Conservation (phyloP, 37 sponge, comb jelly and placozoan genomes). For the Geodia barretti region DNA sequence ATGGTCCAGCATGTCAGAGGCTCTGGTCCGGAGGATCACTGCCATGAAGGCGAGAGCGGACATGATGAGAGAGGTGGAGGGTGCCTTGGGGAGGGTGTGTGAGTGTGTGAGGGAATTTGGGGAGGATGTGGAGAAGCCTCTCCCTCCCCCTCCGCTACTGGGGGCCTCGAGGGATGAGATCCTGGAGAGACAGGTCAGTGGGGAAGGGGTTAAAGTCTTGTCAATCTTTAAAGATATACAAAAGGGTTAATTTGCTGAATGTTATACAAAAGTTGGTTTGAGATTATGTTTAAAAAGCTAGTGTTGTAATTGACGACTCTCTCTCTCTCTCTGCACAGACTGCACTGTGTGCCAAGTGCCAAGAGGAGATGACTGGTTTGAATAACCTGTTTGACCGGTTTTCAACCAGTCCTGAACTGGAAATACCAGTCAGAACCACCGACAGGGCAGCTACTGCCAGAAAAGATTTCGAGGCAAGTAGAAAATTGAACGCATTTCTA, state of each 20-base stretch:
- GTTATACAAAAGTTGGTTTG: background rate
- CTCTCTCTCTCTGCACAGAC: constrained; percentile 2
- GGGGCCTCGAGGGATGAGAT: background rate
- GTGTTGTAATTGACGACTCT: background rate
- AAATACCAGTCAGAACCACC: constrained; percentile 12
- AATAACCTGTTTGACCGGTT: constrained; percentile 7
- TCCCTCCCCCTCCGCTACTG: constrained; percentile 49
- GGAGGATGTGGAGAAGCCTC: constrained; percentile 16
- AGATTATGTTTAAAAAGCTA: too few species aligned
- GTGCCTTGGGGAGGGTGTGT: background rate
- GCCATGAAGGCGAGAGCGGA: constrained; percentile 17
- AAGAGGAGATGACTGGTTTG: constrained; percentile 1
- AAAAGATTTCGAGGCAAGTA: constrained; percentile 6
- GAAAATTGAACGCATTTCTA: too few species aligned
- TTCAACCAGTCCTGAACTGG: background rate
- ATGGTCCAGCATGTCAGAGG: constrained; percentile 26
- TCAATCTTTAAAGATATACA: background rate
- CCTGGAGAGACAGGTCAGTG: background rate
- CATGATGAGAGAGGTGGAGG: constrained; percentile 39
- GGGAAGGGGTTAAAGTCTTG: background rate
- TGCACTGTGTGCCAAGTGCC: constrained; percentile 12
- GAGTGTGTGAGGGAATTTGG: constrained; percentile 5
- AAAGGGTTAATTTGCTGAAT: background rate
- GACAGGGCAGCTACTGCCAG: background rate
- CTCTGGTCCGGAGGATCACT: constrained; percentile 23